Evolutionary conservation across 2,888 invertebrate genomes (phyloP).

Genomic region (Atherix ibis): DNA sequence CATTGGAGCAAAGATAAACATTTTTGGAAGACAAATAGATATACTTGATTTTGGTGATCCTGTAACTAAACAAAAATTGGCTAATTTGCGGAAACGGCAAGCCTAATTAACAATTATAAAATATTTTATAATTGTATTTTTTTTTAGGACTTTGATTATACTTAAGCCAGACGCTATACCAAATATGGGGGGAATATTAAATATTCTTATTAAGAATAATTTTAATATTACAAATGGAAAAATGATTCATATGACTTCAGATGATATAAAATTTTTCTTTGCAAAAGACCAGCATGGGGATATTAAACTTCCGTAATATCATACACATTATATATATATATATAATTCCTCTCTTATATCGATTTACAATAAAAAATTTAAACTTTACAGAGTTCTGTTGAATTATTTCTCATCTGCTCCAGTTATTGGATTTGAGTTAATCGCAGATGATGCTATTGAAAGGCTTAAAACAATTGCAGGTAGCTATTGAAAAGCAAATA

Average conservation of each 20-base stretch:
- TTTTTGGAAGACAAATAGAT: slow-evolving; percentile 58
- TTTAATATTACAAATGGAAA: slow-evolving; percentile 51
- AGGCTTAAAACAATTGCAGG: slow-evolving; percentile 19
- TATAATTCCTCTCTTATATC: too few relatives aligned
- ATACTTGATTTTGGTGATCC: slow-evolving; percentile 58
- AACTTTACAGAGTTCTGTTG: slow-evolving; percentile 1
- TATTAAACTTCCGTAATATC: too few relatives aligned
- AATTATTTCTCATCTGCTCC: slow-evolving; percentile 13
- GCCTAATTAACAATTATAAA: slow-evolving; percentile 27
- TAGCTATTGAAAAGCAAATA: too few relatives aligned
- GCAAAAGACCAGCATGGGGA: too few relatives aligned
- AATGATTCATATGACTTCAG: slow-evolving; percentile 57
- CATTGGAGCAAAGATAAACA: slow-evolving; percentile 53
- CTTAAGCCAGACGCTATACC: slow-evolving; percentile 57
- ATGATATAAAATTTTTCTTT: too few relatives aligned
- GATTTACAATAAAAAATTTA: background rate
- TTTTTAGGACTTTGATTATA: slow-evolving; percentile 53
- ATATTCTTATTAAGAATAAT: slow-evolving; percentile 43
- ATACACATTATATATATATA: too few relatives aligned
- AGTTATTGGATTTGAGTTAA: slow-evolving; percentile 24
- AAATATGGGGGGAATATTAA: slow-evolving; percentile 59
- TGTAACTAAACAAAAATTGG: slow-evolving; percentile 45
- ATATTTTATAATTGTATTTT: slow-evolving; percentile 4
- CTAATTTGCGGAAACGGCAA: slow-evolving; percentile 49
- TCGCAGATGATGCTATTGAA: slow-evolving; percentile 26